These are phyloP conservation scores for Coenonympha arcania DNA, from an alignment of 2,888 invertebrate species.

Conservation along the genomic window DNA sequence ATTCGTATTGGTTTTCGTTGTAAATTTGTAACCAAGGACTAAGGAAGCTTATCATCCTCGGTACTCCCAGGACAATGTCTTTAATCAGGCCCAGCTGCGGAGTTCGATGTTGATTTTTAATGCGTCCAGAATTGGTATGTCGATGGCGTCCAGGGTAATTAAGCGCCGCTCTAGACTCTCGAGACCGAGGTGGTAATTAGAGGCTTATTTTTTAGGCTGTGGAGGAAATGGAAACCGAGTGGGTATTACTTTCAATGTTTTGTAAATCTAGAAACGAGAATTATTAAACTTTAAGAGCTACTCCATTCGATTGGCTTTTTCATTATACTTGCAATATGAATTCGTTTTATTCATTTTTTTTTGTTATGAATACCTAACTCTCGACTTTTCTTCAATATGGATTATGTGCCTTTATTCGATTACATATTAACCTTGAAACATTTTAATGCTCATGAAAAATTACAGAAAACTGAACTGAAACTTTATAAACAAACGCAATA, in stretches of 20 bases:
- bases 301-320: background rate
- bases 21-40: too few relatives aligned
- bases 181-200: constrained; percentile 14
- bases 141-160: constrained; percentile 11
- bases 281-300: background rate
- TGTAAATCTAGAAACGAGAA: background rate
- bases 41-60: background rate
- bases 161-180: constrained; percentile 12
- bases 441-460: too few relatives aligned
- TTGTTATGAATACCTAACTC: too few relatives aligned
- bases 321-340: too few relatives aligned
- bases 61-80: background rate
- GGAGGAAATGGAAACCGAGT: constrained; percentile 6
- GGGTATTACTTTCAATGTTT: constrained; percentile 3
- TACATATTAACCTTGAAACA: too few relatives aligned
- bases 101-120: constrained; percentile 10
- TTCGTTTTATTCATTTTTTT: too few relatives aligned
- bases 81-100: constrained; percentile 8
- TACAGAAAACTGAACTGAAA: too few relatives aligned
- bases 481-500: too few relatives aligned
- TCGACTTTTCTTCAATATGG: too few relatives aligned
- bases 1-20: too few relatives aligned
- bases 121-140: too few relatives aligned
- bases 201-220: constrained; percentile 10
- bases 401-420: too few relatives aligned